Conservation (phyloP, 2,113 vertebrate genomes). For the Casuarius casuarius region DNA sequence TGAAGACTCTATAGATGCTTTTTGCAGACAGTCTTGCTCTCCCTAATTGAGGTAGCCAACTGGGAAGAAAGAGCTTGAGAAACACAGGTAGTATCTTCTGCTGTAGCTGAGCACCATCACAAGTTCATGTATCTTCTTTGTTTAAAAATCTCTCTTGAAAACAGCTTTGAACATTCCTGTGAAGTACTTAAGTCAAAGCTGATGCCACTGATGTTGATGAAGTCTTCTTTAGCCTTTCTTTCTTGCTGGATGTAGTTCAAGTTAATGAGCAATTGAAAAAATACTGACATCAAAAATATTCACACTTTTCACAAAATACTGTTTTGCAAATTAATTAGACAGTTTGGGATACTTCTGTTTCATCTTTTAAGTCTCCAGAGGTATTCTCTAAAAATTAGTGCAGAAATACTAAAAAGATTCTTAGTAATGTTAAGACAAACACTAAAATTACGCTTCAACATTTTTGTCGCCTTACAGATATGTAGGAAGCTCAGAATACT, state of each 20-base stretch:
- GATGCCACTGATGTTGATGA: neutral
- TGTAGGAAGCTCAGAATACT: neutral
- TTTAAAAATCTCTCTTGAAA: neutral
- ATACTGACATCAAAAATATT: too few species aligned
- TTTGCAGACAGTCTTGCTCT: too few species aligned
- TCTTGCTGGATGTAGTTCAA: neutral
- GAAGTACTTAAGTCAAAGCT: neutral
- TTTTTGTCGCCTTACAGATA: too few species aligned
- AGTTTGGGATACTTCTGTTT: neutral
- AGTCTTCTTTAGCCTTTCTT: neutral
- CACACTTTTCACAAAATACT: neutral
- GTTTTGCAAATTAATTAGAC: neutral
- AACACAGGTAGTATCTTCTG: neutral
- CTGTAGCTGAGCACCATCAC: neutral
- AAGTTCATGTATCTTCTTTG: neutral
- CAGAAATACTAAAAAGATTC: neutral
- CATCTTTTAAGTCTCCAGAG: neutral
- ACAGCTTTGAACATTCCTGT: neutral
- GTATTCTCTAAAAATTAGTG: neutral
- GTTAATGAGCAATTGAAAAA: neutral
- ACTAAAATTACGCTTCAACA: too few species aligned
- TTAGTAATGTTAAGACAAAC: neutral
- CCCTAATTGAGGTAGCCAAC: too few species aligned
- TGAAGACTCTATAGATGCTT: too few species aligned
- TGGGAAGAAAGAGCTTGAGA: too few species aligned